Evolutionary conservation across 2,797 vertebrate species (phyloP), one percentile per base, ranked within the genome.

Genomic region (Botia almorhae): DNA sequence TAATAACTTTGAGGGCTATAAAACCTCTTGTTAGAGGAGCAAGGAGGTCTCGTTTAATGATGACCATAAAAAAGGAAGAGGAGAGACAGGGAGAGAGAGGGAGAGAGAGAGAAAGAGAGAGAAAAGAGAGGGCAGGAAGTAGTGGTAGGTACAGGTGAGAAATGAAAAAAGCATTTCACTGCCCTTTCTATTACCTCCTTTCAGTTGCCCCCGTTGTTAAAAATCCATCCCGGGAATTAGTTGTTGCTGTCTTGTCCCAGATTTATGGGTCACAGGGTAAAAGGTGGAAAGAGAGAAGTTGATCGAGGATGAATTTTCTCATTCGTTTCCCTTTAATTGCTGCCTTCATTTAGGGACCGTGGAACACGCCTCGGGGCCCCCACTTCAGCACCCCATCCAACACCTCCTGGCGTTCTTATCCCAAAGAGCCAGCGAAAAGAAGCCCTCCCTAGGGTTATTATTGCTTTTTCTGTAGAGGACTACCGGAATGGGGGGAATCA

Each of bases 1-100:
- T 87, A 82, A 83, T 85, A 86, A 84, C 85, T 87, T 86, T 65
- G 51, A 86, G 85, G 72, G 69, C 81, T 80, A 86, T 86, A 81
- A 86, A 86, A 83, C 83, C 84, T 78, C 81, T 69, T 83, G 73
- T 81, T 70, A 85, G 82, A 68, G 79, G 78, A 84, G 79, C 83
- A 79, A 70, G 70, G 83, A 86, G 81, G 81, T 83, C 79, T 83
- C 76, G 76, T 81, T 61, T 83, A 83, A 85, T 86, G 83, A 74
- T 75, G 56, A 80, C 88, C 81, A 84, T 85, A 85, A 89, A 87
- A 88, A 85, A 82, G 81, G 82, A 67, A 78, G 80, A 67, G 82
- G 70, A 78, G 80, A 70, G 76, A 72, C 75, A 77, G 82, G 33
- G 33, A 69, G 76, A 78, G 69, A 72, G 71, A 81, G 26, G 74